A percentile compares a stretch with the other conserved stretches of the same genome.
These are phyloP conservation scores for Stramonita haemastoma DNA, from an alignment of 2,888 invertebrate species.

Conservation along the genomic window DNA sequence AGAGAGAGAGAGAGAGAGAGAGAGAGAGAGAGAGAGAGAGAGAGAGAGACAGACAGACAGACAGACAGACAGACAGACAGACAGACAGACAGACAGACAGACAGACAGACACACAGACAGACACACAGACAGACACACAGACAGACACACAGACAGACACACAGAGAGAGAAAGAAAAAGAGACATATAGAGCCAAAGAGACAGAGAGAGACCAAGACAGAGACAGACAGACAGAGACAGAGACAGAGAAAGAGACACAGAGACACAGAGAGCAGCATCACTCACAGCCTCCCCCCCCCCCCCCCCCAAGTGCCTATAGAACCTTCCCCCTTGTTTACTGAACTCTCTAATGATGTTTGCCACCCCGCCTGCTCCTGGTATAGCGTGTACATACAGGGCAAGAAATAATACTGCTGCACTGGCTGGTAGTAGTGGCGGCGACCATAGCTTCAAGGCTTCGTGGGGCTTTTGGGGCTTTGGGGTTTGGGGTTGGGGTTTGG, in stretches of 20 bases:
- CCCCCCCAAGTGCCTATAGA: no score
- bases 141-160: background rate
- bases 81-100: background rate
- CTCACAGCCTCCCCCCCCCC: background rate
- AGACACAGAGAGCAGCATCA: background rate
- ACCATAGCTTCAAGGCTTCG: no score
- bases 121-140: no score
- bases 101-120: background rate
- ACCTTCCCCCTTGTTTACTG: conserved; percentile 6
- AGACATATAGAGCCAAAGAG: background rate
- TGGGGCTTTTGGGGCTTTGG: no score
- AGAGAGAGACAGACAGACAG: background rate
- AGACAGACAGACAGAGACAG: background rate
- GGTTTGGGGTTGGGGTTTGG: no score
- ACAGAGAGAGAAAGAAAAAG: background rate
- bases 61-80: background rate
- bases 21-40: background rate
- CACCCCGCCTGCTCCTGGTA: background rate
- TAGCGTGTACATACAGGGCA: no score
- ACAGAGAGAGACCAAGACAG: background rate
- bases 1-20: background rate
- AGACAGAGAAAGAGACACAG: background rate
- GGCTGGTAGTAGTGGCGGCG: background rate
- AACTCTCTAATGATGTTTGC: background rate
- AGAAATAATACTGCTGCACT: background rate